Evolutionary conservation across 2,797 vertebrate species (phyloP).

Genomic region (Iguana delicatissima): DNA sequence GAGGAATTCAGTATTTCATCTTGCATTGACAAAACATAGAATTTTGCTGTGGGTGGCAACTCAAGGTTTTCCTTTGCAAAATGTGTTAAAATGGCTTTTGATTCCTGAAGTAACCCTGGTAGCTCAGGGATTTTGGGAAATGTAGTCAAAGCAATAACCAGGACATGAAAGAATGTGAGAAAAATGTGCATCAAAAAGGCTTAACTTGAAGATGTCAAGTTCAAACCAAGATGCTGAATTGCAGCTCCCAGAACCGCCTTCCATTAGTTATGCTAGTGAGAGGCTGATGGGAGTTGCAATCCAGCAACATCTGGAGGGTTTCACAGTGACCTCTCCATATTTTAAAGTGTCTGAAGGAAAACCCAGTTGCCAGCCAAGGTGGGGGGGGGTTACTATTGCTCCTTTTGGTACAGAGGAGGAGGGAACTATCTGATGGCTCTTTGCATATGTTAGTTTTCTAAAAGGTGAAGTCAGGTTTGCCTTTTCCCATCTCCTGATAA

Average conservation of each 20-base stretch:
- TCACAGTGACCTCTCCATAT: neutral
- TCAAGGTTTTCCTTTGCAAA: neutral
- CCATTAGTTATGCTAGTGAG: too few relatives aligned
- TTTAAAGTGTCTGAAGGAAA: neutral
- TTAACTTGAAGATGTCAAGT: neutral
- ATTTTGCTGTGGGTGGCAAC: neutral
- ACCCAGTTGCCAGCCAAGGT: too few relatives aligned
- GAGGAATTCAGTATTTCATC: too few relatives aligned
- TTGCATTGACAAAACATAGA: neutral
- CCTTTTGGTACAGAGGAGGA: neutral
- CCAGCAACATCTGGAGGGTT: too few relatives aligned
- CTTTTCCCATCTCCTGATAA: neutral
- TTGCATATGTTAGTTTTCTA: neutral
- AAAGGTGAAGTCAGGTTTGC: neutral
- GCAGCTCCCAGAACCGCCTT: too few relatives aligned
- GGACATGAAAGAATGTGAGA: too few relatives aligned
- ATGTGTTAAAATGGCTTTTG: neutral
- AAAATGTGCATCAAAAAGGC: neutral
- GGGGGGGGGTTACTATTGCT: neutral
- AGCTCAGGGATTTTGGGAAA: too few relatives aligned
- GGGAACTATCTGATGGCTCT: neutral
- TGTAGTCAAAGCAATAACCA: too few relatives aligned
- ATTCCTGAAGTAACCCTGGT: neutral
- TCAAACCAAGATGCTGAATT: too few relatives aligned
- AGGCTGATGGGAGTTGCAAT: too few relatives aligned